phyloP scores from a whole-genome alignment of 2,888 invertebrate genomes.

The Beris chalybata region DNA sequence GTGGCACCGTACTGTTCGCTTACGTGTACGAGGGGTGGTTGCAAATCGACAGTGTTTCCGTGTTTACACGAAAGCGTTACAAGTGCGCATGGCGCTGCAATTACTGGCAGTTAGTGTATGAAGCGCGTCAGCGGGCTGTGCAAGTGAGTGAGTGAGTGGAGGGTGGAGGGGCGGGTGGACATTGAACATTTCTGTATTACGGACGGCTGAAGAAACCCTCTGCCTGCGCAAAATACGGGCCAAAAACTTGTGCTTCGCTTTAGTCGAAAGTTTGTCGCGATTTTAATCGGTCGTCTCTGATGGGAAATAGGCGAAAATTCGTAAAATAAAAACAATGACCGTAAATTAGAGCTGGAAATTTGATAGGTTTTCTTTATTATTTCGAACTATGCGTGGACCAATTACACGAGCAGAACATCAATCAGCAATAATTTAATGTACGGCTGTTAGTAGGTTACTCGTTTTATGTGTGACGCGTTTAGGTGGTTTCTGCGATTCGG shows the following conservation, averaged over 20 bases:
- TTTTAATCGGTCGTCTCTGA: constrained; percentile 31
- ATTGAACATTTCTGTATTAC: not conserved
- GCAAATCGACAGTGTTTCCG: constrained; percentile 12
- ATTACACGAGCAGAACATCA: no score
- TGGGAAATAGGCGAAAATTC: not conserved
- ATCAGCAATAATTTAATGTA: no score
- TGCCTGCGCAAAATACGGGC: constrained; percentile 29
- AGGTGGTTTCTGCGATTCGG: no score
- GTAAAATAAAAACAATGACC: not conserved
- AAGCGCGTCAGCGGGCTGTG: not conserved
- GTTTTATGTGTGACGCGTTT: no score
- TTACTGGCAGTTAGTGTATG: constrained; percentile 3
- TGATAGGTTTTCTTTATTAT: no score
- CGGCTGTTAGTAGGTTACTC: no score
- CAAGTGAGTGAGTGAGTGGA: not conserved
- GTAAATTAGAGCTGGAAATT: no score
- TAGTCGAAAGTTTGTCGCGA: constrained; percentile 36
- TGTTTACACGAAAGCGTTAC: not conserved
- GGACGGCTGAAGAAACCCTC: constrained; percentile 18
- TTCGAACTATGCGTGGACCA: no score
- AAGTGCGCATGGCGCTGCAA: constrained; percentile 24
- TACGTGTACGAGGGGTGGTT: no score
- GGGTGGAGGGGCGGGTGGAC: not conserved
- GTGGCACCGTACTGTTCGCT: not conserved
- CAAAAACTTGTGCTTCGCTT: constrained; percentile 31